Conservation (phyloP, 2,888 invertebrate species). For the Agonum fuliginosum region DNA sequence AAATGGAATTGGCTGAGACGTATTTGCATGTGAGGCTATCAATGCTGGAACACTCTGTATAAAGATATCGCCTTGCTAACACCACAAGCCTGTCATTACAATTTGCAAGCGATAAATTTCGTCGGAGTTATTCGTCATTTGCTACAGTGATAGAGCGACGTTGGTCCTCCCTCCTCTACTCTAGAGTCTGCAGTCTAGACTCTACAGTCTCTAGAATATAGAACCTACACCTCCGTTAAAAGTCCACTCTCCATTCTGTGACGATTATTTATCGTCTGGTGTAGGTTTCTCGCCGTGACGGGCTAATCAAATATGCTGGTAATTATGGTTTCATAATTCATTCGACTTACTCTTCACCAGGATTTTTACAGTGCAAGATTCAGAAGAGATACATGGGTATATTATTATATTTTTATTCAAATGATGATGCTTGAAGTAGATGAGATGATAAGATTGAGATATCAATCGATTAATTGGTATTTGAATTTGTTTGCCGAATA, state of each 20-base stretch:
- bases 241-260: not conserved
- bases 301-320: constrained; percentile 37
- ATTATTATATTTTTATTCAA: constrained; percentile 36
- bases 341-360: not conserved
- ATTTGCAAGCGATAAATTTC: constrained; percentile 57
- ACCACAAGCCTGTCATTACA: constrained; percentile 55
- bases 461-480: constrained; percentile 25
- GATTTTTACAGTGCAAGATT: not conserved
- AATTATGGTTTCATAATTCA: constrained; percentile 43
- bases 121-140: constrained; percentile 52
- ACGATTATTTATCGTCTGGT: constrained; percentile 37
- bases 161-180: not conserved
- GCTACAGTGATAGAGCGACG: constrained; percentile 35
- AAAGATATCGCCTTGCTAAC: constrained; percentile 4
- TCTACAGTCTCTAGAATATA: no score
- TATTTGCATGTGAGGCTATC: not conserved
- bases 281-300: constrained; percentile 4
- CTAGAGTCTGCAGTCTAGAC: not conserved
- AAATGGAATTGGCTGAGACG: no score
- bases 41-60: constrained; percentile 8
- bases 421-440: not conserved
- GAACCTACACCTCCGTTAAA: no score
- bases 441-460: not conserved
- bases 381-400: constrained; percentile 6
- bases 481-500: not conserved